phyloP scores from a whole-genome alignment of 2,888 invertebrate genomes.

The Hydropsyche betteni region DNA sequence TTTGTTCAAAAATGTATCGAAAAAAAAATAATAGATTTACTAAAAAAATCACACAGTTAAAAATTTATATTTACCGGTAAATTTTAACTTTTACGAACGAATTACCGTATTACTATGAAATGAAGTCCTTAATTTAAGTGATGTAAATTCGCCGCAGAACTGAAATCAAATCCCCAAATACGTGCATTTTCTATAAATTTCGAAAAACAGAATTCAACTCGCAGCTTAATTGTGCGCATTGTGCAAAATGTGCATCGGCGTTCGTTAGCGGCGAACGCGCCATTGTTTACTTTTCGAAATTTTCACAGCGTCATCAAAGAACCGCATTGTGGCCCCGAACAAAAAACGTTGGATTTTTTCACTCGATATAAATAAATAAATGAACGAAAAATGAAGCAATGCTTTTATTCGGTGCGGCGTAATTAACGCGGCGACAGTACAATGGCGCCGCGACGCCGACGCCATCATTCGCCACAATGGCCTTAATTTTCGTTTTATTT shows the following conservation, averaged over 20 bases:
- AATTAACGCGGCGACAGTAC: not conserved
- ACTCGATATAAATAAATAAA: too few relatives aligned
- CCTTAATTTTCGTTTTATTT: constrained; percentile 12
- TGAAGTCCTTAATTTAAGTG: too few relatives aligned
- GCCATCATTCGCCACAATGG: constrained; percentile 1
- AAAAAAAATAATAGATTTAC: too few relatives aligned
- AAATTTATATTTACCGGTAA: too few relatives aligned
- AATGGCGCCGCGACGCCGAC: not conserved
- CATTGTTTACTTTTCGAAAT: constrained; percentile 34
- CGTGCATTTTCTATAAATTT: too few relatives aligned
- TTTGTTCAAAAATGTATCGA: too few relatives aligned
- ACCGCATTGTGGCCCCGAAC: not conserved
- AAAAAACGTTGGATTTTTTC: too few relatives aligned
- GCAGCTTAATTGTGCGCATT: constrained; percentile 1
- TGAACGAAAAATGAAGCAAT: not conserved
- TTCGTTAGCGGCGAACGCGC: constrained; percentile 40
- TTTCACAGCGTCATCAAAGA: constrained; percentile 12
- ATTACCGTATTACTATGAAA: too few relatives aligned
- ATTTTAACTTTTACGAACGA: too few relatives aligned
- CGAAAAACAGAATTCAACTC: not conserved
- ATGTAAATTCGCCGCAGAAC: too few relatives aligned
- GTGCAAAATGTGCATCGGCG: constrained; percentile 40
- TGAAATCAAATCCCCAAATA: too few relatives aligned
- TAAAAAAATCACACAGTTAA: too few relatives aligned
- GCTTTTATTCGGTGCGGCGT: constrained; percentile 4